Evolutionary conservation across 1,140 invertebrate genomes (phyloP), one percentile per base, ranked within the genome.

Genomic region (Eciton burchellii): DNA sequence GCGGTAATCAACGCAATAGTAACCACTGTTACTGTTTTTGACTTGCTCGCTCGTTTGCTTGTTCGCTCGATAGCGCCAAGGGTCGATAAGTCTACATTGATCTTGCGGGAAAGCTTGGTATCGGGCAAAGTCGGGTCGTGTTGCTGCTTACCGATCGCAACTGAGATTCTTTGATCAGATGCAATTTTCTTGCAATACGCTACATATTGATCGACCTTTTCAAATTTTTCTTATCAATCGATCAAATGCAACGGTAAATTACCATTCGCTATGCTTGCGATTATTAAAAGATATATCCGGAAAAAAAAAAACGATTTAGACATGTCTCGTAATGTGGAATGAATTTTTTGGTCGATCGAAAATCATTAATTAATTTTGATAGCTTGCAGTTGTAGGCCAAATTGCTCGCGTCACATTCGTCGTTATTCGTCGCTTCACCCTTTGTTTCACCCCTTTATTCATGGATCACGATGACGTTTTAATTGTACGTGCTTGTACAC

Each of bases 31-130:
- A 65, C 83, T 59, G 88, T 83, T 35, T 6, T 35, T 35, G 35
- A 6, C 35, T 35, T 35, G 35, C 82, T n/a, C n/a, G n/a, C 62
- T 76, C 43, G 83, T 70, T 85, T 84, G 84, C 71, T 85, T 81
- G 83, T 71, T 83, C 87, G 65, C 73, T 88, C 88, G 87, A 87
- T 87, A 88, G 57, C 82, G 62, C 68, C 83, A 70, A 79, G 74
- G 68, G 62, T 81, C 65, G 63, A 82, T 74, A 74, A n/a, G 76
- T 82, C 77, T 45, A 24, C 84, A 86, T 86, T 84, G 83, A 86
- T 85, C 71, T 79, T 83, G 73, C 81, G 83, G 82, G 88, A 84
- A 65, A 81, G 73, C 73, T 71, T 83, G 81, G 73, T 35, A 54
- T 79, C 68, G 68, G 49, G 49, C 74, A 41, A 79, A 49, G 74